These are phyloP conservation scores for Erannis defoliaria DNA, from an alignment of 2,888 invertebrate genomes.

Conservation along the genomic window DNA sequence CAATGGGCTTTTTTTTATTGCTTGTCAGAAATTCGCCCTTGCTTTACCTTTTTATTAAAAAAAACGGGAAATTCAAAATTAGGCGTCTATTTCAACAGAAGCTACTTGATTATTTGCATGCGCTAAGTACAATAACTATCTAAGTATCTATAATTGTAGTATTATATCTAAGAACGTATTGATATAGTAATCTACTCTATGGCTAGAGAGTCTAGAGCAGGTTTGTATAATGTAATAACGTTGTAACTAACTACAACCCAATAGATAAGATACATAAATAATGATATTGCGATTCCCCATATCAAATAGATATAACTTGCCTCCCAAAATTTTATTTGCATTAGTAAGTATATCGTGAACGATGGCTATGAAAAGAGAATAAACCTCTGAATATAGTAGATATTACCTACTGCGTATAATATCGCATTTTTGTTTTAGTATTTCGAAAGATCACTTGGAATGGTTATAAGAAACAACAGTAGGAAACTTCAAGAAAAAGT, in stretches of 20 bases:
- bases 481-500: too few relatives aligned
- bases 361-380: too few relatives aligned
- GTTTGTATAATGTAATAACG: conserved; percentile 10
- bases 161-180: neutral
- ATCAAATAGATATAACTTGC: neutral
- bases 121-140: neutral
- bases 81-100: neutral
- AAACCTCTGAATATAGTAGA: too few relatives aligned
- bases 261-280: conserved; percentile 4
- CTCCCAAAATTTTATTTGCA: neutral
- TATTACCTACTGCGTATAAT: too few relatives aligned
- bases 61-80: neutral
- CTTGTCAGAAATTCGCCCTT: too few relatives aligned
- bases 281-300: conserved; percentile 1
- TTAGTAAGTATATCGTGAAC: neutral
- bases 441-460: too few relatives aligned
- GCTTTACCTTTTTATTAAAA: too few relatives aligned
- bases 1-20: too few relatives aligned
- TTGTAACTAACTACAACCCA: conserved; percentile 5
- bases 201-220: neutral
- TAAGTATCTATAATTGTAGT: neutral
- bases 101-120: neutral
- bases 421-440: too few relatives aligned
- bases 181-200: too few relatives aligned
- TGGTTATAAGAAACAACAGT: too few relatives aligned